phyloP scores from a whole-genome alignment of 2,113 vertebrate species.

The Cyprinodon tularosa region DNA sequence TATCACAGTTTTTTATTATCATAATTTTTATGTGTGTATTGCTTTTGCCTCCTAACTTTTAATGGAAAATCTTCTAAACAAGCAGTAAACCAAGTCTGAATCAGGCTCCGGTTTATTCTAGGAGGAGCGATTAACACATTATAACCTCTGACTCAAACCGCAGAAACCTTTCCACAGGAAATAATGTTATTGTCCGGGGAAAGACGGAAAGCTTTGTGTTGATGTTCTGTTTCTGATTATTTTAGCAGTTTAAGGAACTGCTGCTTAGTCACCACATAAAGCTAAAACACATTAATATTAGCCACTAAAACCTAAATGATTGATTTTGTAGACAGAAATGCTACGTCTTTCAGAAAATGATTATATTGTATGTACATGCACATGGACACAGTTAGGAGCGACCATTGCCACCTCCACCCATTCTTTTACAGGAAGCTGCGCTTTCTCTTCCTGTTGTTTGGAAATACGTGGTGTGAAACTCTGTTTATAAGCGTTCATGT shows the following conservation, averaged over 20 bases:
- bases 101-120: neutral
- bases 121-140: neutral
- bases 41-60: neutral
- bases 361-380: conserved; percentile 3
- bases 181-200: conserved; percentile 1
- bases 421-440: conserved; percentile 70
- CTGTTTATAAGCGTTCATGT: conserved; percentile 2
- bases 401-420: conserved; percentile 60
- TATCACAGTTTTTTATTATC: neutral
- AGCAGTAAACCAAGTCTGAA: neutral
- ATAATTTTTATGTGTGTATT: neutral
- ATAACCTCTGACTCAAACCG: neutral
- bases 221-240: conserved; percentile 20
- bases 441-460: conserved; percentile 75
- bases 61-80: neutral
- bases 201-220: neutral
- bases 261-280: conserved; percentile 12
- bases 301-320: conserved; percentile 18
- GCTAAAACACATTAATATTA: conserved; percentile 21
- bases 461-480: conserved; percentile 41
- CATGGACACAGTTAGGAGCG: conserved; percentile 16
- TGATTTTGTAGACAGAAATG: conserved; percentile 29
- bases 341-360: conserved; percentile 20
- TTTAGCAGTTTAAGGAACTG: conserved; percentile 11
- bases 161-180: neutral